phyloP scores from a whole-genome alignment of 2,888 invertebrate genomes.

The Allolobophora icterica region DNA sequence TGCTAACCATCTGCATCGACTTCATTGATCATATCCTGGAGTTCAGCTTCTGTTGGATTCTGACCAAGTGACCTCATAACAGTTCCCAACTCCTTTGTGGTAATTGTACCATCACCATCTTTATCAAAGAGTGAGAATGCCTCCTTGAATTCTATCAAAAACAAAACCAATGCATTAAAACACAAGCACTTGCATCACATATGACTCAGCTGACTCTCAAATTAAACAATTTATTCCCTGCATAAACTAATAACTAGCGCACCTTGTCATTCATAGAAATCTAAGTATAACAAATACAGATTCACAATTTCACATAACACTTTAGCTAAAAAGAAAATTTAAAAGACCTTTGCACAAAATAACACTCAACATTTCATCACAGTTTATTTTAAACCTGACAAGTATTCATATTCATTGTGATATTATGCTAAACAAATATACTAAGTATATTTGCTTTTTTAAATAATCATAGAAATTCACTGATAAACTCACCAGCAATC shows the following conservation, averaged over 20 bases:
- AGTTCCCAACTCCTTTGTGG: constrained; percentile 98
- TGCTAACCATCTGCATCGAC: constrained; percentile 85
- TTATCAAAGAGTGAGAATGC: constrained; percentile 99
- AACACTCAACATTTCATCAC: neutral
- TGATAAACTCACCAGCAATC: constrained; percentile 43
- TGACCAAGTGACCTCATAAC: constrained; percentile 98
- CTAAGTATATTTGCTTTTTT: neutral
- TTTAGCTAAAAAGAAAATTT: neutral
- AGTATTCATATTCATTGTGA: neutral
- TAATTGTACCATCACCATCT: constrained; percentile 99
- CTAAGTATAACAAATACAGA: neutral
- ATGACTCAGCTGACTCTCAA: neutral
- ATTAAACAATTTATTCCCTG: neutral
- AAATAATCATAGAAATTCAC: neutral
- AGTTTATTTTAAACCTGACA: neutral
- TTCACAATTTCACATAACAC: neutral
- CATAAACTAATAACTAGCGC: neutral
- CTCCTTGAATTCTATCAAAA: constrained; percentile 92
- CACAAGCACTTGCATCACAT: neutral
- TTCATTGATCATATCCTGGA: constrained; percentile 99
- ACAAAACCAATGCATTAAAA: constrained; percentile 3
- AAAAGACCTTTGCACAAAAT: neutral
- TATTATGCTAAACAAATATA: neutral
- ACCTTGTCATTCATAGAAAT: neutral
- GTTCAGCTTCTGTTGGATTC: constrained; percentile 98